A percentile compares a stretch with the other conserved stretches of the same genome.
Conservation (phyloP, 2,888 invertebrate species). For the Drosophila testacea region DNA sequence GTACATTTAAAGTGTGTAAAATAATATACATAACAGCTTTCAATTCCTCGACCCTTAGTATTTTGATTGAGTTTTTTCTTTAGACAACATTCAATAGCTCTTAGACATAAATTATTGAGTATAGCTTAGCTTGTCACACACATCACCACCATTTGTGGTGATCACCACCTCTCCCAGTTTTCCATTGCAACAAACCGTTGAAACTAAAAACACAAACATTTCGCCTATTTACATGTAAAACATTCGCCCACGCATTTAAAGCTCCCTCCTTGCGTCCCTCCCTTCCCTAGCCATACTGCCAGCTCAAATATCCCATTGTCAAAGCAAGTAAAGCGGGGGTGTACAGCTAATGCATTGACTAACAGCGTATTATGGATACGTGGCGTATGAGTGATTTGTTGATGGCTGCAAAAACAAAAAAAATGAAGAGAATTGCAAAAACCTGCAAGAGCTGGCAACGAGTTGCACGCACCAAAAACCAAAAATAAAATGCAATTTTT, state of each 20-base stretch:
- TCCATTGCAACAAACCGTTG: not conserved
- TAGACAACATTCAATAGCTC: not conserved
- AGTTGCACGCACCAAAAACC: conserved; percentile 55
- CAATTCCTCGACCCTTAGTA: no score
- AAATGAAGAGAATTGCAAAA: conserved; percentile 45
- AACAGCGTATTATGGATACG: conserved; percentile 67
- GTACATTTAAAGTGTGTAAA: no score
- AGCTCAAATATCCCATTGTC: conserved; percentile 7
- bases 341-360: conserved; percentile 76
- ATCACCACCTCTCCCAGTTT: no score
- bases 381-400: conserved; percentile 50
- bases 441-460: conserved; percentile 35
- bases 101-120: conserved; percentile 14
- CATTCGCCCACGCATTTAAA: conserved; percentile 40
- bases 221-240: conserved; percentile 48
- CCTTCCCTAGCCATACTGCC: not conserved
- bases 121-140: not conserved
- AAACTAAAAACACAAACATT: conserved; percentile 23
- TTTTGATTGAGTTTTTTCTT: not conserved
- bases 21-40: no score
- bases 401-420: conserved; percentile 17
- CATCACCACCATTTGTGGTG: no score
- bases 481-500: conserved; percentile 81
- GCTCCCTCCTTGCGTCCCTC: not conserved
- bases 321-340: not conserved